phyloP scores from a whole-genome alignment of 1,140 invertebrate species.

The Caerostris darwini region DNA sequence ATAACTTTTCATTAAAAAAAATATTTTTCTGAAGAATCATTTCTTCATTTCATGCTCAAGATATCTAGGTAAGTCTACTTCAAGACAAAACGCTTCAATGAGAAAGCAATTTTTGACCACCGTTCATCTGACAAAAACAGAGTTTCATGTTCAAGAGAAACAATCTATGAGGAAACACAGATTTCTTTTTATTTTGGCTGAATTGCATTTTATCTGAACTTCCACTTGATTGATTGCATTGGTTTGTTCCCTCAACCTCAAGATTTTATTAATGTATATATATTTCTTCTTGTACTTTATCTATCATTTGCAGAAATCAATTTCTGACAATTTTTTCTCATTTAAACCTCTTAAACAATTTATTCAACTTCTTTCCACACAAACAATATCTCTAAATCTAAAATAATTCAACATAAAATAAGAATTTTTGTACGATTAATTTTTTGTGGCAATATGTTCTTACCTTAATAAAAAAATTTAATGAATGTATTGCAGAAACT shows the following conservation, averaged over 20 bases:
- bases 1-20: too few species aligned
- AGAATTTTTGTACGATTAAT: too few species aligned
- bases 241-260: neutral
- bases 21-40: too few species aligned
- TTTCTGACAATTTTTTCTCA: neutral
- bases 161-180: neutral
- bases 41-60: neutral
- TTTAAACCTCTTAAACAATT: too few species aligned
- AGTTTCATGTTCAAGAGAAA: neutral
- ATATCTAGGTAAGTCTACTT: neutral
- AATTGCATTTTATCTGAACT: neutral
- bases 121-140: slow-evolving; percentile 6
- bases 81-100: neutral
- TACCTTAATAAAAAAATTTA: too few species aligned
- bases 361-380: too few species aligned
- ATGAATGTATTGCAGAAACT: too few species aligned
- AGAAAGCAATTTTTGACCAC: slow-evolving; percentile 23
- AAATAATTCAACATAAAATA: too few species aligned
- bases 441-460: too few species aligned
- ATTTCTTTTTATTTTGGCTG: neutral
- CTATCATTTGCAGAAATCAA: neutral
- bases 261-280: neutral
- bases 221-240: neutral
- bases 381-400: too few species aligned
- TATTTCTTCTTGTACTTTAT: neutral